Conservation (phyloP, 2,113 vertebrate species). For the Coregonus clupeaformis region DNA sequence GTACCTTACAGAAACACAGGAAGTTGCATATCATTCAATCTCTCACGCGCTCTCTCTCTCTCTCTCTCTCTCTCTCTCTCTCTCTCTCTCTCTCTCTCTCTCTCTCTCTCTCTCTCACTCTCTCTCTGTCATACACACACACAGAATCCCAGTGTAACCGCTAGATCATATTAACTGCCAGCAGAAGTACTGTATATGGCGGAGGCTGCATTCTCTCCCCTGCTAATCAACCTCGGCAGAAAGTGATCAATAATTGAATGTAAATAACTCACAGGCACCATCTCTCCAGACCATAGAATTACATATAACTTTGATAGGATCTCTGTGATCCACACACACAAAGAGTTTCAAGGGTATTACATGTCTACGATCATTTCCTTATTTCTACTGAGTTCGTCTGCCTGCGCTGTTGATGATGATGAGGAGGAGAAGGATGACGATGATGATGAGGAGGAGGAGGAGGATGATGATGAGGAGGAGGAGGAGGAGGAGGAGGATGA, state of each 20-base stretch:
- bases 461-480: constrained; percentile 20
- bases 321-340: not conserved
- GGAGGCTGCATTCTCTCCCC: not conserved
- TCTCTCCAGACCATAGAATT: no score
- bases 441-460: not conserved
- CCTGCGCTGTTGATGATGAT: not conserved
- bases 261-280: no score
- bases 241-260: constrained; percentile 40
- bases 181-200: not conserved
- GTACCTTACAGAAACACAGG: constrained; percentile 22
- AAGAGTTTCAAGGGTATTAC: not conserved
- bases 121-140: not conserved
- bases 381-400: not conserved
- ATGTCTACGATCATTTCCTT: not conserved
- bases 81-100: no score
- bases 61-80: no score
- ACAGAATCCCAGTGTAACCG: not conserved
- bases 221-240: constrained; percentile 13
- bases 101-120: not conserved
- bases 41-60: not conserved
- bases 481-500: not conserved
- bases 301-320: no score
- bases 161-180: constrained; percentile 20
- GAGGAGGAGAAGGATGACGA: no score
- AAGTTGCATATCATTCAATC: constrained; percentile 6